Percentiles rank a stretch among this genome's conserved stretches.
phyloP scores from a whole-genome alignment of 1,140 invertebrate species.

The Wasmannia auropunctata region DNA sequence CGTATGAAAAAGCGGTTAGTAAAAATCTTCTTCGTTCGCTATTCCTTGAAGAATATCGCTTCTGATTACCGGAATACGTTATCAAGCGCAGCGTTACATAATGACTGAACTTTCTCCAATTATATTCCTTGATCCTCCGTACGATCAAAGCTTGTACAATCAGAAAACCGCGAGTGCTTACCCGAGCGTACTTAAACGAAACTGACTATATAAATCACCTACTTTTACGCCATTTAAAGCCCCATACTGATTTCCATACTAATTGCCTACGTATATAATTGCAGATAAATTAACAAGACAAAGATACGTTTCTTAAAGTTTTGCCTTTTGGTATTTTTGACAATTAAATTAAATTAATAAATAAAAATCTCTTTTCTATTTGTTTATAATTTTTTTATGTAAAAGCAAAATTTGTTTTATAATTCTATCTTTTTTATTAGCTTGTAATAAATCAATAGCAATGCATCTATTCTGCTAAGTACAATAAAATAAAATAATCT shows the following conservation, averaged over 20 bases:
- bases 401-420: constrained; percentile 5
- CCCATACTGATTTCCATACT: neutral
- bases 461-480: neutral
- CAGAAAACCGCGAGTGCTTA: constrained; percentile 1
- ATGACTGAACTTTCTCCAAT: constrained; percentile 44
- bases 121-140: neutral
- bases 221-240: neutral
- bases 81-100: constrained; percentile 1
- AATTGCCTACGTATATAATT: neutral
- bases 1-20: neutral
- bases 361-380: neutral
- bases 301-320: neutral
- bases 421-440: neutral
- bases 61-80: constrained; percentile 11
- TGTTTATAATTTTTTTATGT: neutral
- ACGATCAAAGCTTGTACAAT: constrained; percentile 14
- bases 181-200: neutral
- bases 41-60: neutral
- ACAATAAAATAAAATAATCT: neutral
- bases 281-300: neutral
- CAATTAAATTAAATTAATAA: neutral
- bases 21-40: neutral
- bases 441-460: neutral
- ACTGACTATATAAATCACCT: constrained; percentile 13
- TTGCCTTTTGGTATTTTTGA: neutral